Conservation (phyloP, 2,113 vertebrate genomes). For the Aspidoscelis tigris region DNA sequence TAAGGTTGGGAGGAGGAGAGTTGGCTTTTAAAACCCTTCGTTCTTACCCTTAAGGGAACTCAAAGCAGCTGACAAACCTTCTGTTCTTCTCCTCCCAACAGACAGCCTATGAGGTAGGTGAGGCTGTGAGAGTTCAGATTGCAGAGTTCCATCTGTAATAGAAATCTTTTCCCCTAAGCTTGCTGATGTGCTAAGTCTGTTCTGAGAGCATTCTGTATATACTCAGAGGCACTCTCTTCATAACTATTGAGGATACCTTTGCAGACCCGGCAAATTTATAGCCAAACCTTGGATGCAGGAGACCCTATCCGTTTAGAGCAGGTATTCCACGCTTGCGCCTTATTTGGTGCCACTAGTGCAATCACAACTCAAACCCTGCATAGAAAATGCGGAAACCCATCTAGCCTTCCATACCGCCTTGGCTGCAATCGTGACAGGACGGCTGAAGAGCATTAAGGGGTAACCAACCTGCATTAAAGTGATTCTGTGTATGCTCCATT, state of each 20-base stretch:
- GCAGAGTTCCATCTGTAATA: too few relatives aligned
- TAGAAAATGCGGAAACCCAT: background rate
- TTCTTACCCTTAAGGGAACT: too few relatives aligned
- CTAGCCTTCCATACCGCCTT: background rate
- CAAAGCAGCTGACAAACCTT: too few relatives aligned
- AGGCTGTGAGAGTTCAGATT: too few relatives aligned
- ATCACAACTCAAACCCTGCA: background rate
- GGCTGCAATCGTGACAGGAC: background rate
- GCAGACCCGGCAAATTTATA: background rate
- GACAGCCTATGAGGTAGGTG: too few relatives aligned
- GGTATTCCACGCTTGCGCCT: background rate
- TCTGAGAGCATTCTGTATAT: background rate
- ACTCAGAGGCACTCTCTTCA: background rate
- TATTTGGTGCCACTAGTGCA: background rate
- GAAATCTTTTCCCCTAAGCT: too few relatives aligned
- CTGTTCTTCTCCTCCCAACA: too few relatives aligned
- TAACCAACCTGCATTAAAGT: conserved; percentile 10
- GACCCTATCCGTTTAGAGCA: background rate
- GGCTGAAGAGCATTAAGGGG: conserved; percentile 8
- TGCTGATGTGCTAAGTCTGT: background rate
- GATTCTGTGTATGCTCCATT: background rate
- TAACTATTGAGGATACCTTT: background rate
- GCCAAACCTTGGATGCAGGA: background rate
- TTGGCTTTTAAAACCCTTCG: too few relatives aligned
- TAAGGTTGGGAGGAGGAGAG: background rate